Conservation (phyloP, 2,888 invertebrate species). For the Dromius quadrimaculatus region DNA sequence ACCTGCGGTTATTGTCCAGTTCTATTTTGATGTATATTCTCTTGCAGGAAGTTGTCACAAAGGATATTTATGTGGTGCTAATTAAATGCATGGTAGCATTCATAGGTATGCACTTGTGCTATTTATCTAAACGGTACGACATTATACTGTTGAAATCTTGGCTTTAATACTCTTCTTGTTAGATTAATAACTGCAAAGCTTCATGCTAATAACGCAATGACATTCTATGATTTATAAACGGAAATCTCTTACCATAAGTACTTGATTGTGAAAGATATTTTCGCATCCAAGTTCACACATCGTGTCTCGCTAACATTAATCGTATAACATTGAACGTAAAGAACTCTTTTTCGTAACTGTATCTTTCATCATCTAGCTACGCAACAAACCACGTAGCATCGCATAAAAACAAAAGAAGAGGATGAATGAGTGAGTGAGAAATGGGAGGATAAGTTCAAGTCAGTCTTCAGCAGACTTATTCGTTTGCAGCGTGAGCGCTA, state of each 20-base stretch:
- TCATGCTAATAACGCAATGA: constrained; percentile 2
- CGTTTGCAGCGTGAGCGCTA: constrained; percentile 2
- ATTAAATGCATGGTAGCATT: constrained; percentile 38
- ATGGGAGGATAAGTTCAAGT: constrained; percentile 6
- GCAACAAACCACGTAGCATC: no score
- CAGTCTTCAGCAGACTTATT: no score
- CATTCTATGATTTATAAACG: neutral
- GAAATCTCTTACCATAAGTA: no score
- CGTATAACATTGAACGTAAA: constrained; percentile 3
- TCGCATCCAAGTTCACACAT: neutral
- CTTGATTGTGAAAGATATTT: no score
- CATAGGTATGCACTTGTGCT: constrained; percentile 17
- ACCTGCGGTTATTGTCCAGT: no score
- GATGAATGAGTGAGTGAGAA: constrained; percentile 3
- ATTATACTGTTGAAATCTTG: constrained; percentile 1
- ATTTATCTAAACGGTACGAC: constrained; percentile 19
- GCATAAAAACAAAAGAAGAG: constrained; percentile 27
- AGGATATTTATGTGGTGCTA: constrained; percentile 29
- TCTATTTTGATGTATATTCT: constrained; percentile 35
- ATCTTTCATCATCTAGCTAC: constrained; percentile 35
- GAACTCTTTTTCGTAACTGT: constrained; percentile 29
- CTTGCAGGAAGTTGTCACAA: constrained; percentile 33
- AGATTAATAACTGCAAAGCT: constrained; percentile 4
- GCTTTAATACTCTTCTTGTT: neutral
- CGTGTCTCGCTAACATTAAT: constrained; percentile 9